These are phyloP conservation scores for Nymphalis polychloros DNA, from an alignment of 2,888 invertebrate species.

Conservation along the genomic window DNA sequence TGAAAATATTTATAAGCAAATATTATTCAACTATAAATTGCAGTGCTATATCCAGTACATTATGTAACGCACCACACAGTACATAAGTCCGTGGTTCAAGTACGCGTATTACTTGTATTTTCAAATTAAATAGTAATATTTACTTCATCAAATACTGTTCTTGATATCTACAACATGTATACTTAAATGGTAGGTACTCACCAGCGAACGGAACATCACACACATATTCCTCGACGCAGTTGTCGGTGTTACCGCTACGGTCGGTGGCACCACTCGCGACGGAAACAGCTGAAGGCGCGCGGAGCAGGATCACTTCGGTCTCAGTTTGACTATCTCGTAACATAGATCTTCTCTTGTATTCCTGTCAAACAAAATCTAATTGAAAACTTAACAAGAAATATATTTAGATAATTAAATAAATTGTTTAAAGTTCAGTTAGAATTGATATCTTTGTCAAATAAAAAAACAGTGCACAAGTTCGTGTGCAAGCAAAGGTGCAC, in stretches of 20 bases:
- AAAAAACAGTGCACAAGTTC: no score
- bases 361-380: constrained; percentile 72
- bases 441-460: no score
- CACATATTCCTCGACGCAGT: constrained; percentile 91
- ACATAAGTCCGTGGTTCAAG: no score
- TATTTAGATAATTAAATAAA: no score
- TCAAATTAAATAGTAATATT: no score
- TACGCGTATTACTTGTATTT: no score
- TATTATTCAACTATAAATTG: neutral
- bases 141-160: no score
- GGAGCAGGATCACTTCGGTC: constrained; percentile 87
- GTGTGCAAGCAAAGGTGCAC: no score
- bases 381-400: neutral
- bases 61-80: no score
- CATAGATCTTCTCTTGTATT: constrained; percentile 89
- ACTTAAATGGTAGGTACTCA: constrained; percentile 65
- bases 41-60: neutral
- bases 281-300: constrained; percentile 90
- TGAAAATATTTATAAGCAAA: neutral
- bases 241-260: constrained; percentile 91
- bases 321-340: constrained; percentile 91
- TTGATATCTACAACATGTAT: no score
- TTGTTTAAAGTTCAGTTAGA: no score
- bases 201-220: constrained; percentile 94
- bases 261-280: constrained; percentile 88